Percentiles rank a stretch among this genome's conserved stretches.
Conservation (phyloP, 2,888 invertebrate species). For the Lapara coniferarum region DNA sequence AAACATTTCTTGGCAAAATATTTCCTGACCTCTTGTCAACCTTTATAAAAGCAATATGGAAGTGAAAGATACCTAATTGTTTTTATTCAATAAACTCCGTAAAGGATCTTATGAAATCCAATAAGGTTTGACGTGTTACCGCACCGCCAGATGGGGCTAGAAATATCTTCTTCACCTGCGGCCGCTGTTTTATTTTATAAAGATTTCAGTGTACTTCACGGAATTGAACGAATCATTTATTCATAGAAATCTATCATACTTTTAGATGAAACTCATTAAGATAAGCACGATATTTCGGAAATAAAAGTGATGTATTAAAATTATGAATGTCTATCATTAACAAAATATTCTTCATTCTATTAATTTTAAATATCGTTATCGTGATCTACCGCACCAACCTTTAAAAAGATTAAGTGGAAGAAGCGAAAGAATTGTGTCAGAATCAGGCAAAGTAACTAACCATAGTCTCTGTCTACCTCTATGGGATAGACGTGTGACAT, state of each 20-base stretch:
- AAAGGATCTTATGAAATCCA: conserved; percentile 13
- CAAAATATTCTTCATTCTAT: background rate
- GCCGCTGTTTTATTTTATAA: background rate
- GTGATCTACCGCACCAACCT: too few species aligned
- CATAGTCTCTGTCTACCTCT: too few species aligned
- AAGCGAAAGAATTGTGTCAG: too few species aligned
- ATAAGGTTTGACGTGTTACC: conserved; percentile 9
- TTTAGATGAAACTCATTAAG: background rate
- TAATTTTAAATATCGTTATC: too few species aligned
- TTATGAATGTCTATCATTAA: background rate
- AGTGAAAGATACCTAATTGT: background rate
- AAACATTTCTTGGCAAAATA: background rate
- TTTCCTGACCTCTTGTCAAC: background rate
- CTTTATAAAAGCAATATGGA: background rate
- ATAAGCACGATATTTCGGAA: background rate
- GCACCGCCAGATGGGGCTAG: conserved; percentile 1
- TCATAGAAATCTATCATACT: background rate
- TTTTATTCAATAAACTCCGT: conserved; percentile 12
- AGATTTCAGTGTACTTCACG: background rate
- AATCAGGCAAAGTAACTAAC: too few species aligned
- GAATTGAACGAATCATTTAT: background rate
- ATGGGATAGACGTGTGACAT: too few species aligned
- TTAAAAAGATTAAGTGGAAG: too few species aligned
- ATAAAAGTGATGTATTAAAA: background rate
- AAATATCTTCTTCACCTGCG: background rate